Evolutionary conservation across 2,888 invertebrate species (phyloP), one percentile per base, ranked within the genome.

Genomic region (Tetropium fuscum): DNA sequence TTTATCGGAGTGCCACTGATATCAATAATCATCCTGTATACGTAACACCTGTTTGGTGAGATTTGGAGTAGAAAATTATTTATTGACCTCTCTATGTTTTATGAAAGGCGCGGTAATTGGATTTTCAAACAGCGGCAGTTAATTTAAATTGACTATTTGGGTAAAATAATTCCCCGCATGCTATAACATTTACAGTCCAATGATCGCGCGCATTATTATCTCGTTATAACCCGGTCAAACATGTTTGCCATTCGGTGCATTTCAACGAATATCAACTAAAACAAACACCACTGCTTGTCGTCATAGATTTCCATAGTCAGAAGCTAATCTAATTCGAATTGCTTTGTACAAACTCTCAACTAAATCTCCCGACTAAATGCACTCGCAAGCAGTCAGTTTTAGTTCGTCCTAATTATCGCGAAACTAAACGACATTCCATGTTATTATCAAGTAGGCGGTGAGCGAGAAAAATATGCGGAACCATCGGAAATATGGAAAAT

Each of bases 61-160:
- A n/a, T n/a, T n/a, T n/a, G n/a, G 34, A 15, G 13, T 34, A 11
- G 47, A n/a, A 15, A 10, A 34, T 48, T 34, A 48, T 48, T 48
- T 36, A 48, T 48, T 48, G 36, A 13, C 36, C 10, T 34, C 36
- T 20, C 36, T 15, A 11, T 20, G 36, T 19, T 48, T 48, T 36
- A 48, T 48, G n/a, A 48, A 48, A 48, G 48, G 25, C 48, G 6
- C 36, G 36, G 36, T 48, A 48, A 48, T 48, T 48, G 48, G 36
- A 13, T 36, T 48, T 19, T 48, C 22, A 22, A 32, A 6, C 32
- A 36, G 20, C 22, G 13, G 22, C 48, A 48, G 36, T 48, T 36
- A 36, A 48, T 32, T 48, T 48, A 36, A 48, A 48, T 48, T 48
- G 36, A 48, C 20, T 32, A 48, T 13, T 36, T 18, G 36, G 15